Percentiles rank a stretch among this genome's conserved stretches.
phyloP scores from a whole-genome alignment of 1,140 invertebrate genomes.

The Condylostylus longicornis region DNA sequence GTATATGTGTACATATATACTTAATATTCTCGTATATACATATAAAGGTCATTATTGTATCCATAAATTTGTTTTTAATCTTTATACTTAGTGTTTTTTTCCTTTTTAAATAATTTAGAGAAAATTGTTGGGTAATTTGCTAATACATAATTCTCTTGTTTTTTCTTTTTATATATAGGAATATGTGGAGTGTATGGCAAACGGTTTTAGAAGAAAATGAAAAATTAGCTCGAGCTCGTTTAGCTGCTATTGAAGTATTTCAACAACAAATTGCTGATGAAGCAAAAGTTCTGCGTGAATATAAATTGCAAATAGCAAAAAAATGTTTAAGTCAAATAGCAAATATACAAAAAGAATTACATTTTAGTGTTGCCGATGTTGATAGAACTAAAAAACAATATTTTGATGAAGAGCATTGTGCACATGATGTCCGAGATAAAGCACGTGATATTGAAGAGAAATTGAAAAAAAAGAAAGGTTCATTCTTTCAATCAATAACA shows the following conservation, averaged over 20 bases:
- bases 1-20: no score
- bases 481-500: conserved; percentile 90
- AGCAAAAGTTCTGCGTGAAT: conserved; percentile 64
- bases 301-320: conserved; percentile 74
- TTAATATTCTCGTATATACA: no score
- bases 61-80: no score
- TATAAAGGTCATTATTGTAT: no score
- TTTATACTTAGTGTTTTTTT: no score
- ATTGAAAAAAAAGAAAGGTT: conserved; percentile 91
- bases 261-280: conserved; percentile 88
- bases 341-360: conserved; percentile 79
- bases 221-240: conserved; percentile 71
- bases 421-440: conserved; percentile 87
- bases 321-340: conserved; percentile 77
- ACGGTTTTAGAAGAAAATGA: conserved; percentile 90
- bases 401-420: conserved; percentile 87
- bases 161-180: conserved; percentile 42
- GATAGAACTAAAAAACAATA: conserved; percentile 91
- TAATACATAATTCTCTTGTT: no score
- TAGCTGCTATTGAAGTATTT: conserved; percentile 86
- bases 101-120: no score
- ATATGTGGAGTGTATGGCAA: conserved; percentile 92
- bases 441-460: conserved; percentile 93
- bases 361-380: conserved; percentile 71
- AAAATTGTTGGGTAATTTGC: no score